These are phyloP conservation scores for Ramphastos sulfuratus DNA, from an alignment of 2,113 vertebrate genomes.

Conservation along the genomic window DNA sequence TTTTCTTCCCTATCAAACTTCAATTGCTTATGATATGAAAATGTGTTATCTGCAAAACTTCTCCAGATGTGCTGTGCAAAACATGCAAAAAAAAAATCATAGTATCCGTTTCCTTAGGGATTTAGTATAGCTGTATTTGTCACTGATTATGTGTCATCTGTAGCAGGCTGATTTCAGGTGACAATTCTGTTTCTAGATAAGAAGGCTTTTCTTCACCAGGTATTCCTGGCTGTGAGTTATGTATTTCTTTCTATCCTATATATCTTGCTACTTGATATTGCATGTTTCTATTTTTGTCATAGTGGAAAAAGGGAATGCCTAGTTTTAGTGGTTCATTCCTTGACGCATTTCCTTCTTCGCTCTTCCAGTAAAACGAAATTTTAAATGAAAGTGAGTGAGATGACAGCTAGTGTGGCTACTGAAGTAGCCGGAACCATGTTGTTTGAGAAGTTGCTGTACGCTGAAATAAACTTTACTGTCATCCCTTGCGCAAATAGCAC, in stretches of 20 bases:
- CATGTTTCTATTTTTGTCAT: not conserved
- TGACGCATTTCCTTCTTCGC: not conserved
- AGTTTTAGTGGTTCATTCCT: not conserved
- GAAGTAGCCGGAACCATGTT: not conserved
- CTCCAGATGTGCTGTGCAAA: not conserved
- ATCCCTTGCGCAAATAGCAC: not conserved
- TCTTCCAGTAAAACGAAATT: too few species aligned
- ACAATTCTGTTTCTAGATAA: not conserved
- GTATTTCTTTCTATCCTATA: fast-evolving
- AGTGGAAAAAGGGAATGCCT: not conserved
- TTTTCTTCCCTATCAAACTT: not conserved
- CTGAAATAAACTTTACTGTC: not conserved
- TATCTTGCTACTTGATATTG: not conserved
- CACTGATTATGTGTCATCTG: too few species aligned
- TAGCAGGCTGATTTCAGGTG: not conserved
- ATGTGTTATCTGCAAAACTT: not conserved
- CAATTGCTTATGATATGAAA: not conserved
- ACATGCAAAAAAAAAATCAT: not conserved
- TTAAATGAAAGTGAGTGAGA: not conserved
- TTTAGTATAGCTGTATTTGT: not conserved
- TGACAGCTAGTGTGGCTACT: not conserved
- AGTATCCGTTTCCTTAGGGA: not conserved
- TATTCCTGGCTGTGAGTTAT: too few species aligned
- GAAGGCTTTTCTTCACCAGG: not conserved
- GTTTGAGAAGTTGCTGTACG: not conserved